Evolutionary conservation across 2,113 vertebrate species (phyloP).

Genomic region (Sylvietta virens): DNA sequence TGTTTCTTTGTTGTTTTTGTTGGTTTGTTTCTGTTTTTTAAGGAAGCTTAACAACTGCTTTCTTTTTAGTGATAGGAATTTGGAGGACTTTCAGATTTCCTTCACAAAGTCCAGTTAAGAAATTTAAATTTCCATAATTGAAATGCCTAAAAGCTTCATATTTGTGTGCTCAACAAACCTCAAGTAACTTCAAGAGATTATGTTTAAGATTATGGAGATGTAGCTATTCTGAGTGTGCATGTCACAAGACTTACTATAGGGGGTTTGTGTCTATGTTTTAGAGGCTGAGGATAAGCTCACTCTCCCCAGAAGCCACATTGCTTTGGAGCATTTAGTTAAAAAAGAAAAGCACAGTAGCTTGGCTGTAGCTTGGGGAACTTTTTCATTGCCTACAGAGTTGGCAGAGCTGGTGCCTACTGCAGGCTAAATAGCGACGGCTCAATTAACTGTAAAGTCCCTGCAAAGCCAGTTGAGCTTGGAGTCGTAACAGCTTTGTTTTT

Average conservation of each 20-base stretch:
- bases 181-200: background rate
- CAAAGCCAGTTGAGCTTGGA: background rate
- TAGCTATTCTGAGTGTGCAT: background rate
- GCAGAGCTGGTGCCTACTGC: background rate
- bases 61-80: background rate
- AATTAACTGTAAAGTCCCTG: constrained; percentile 9
- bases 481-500: background rate
- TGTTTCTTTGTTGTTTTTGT: no score
- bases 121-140: background rate
- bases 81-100: background rate
- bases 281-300: background rate
- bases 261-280: background rate
- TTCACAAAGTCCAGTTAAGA: background rate
- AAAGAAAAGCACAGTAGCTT: background rate
- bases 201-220: background rate
- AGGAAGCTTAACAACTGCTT: background rate
- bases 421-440: constrained; percentile 1
- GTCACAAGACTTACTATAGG: background rate
- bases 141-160: background rate
- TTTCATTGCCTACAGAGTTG: background rate
- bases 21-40: background rate
- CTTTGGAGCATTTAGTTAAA: background rate
- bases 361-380: background rate
- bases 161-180: background rate
- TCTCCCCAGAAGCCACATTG: background rate